Evolutionary conservation across 2,797 vertebrate genomes (phyloP), one percentile per base, ranked within the genome.

Genomic region (Ctenochaetus hawaiiensis): DNA sequence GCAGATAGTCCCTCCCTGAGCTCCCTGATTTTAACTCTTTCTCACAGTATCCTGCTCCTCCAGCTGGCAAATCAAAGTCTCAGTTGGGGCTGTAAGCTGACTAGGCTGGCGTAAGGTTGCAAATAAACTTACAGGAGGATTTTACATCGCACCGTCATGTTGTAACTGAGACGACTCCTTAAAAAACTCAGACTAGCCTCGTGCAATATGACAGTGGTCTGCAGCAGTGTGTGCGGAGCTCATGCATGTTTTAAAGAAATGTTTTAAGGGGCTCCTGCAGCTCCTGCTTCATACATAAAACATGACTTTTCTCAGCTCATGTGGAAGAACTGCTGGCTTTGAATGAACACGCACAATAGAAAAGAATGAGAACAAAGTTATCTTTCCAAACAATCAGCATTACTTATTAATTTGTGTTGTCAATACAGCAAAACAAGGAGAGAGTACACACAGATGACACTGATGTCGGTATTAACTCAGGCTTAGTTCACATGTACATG

Each of bases 221-320:
- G 41, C n/a, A 30, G 61, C 58, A 62, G 65, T 45, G 56, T 67
- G 57, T 67, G 69, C 54, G 20, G 76, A 39, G 41, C 72, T 89
- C 75, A 84, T 85, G 23, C 37, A 87, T 78, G 70, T 85, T 90
- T 89, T 72, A 87, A 75, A 72, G 26, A 49, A 20, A 45, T 77
- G 62, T 85, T 78, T 85, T 77, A 67, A 75, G 52, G 44, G 68
- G 72, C 62, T 72, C 53, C 45, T 37, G 30, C 67, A 60, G 48
- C 71, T 82, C 71, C 53, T 45, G n/a, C 62, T 52, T 39, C 63
- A 79, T 83, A 22, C 43, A 86, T 89, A 48, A 87, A 85, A 84
- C 20, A 91, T 87, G 47, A 85, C 59, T 67, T 39, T 44, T 44
- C 62, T 65, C 9, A 34, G 49, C 30, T 67, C 18, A 14, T 72